phyloP scores from a whole-genome alignment of 1,140 invertebrate genomes.

The Rhyzopertha dominica region DNA sequence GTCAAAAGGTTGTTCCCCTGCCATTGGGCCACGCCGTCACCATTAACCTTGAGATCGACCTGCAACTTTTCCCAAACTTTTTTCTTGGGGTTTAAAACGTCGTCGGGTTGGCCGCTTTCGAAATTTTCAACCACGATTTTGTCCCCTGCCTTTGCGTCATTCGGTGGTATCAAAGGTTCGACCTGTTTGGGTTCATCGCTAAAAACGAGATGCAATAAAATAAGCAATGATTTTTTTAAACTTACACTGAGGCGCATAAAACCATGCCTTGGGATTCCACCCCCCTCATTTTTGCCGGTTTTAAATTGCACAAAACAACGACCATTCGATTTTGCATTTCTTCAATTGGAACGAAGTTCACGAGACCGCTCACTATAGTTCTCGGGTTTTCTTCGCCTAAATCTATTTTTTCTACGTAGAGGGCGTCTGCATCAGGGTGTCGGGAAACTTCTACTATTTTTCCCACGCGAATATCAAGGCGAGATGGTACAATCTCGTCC shows the following conservation, averaged over 20 bases:
- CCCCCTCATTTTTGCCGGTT: slow-evolving; percentile 89
- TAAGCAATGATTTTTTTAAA: slow-evolving; percentile 17
- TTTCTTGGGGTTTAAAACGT: slow-evolving; percentile 93
- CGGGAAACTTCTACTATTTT: slow-evolving; percentile 82
- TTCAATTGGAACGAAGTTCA: slow-evolving; percentile 82
- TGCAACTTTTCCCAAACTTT: slow-evolving; percentile 95
- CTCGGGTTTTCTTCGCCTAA: slow-evolving; percentile 64
- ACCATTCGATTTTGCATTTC: slow-evolving; percentile 83
- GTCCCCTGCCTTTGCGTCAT: slow-evolving; percentile 70
- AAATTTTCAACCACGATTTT: slow-evolving; percentile 70
- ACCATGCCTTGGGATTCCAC: slow-evolving; percentile 87
- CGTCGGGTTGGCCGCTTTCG: slow-evolving; percentile 73
- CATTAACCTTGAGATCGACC: slow-evolving; percentile 74
- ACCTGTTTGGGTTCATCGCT: slow-evolving; percentile 70
- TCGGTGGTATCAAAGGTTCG: slow-evolving; percentile 76
- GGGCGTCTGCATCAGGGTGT: slow-evolving; percentile 91
- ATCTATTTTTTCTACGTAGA: slow-evolving; percentile 94
- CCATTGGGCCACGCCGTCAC: slow-evolving; percentile 74
- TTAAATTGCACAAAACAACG: slow-evolving; percentile 89
- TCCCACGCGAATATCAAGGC: slow-evolving; percentile 89
- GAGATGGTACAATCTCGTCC: slow-evolving; percentile 65
- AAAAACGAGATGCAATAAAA: slow-evolving; percentile 16
- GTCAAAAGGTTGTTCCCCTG: slow-evolving; percentile 71
- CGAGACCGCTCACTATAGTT: slow-evolving; percentile 84
- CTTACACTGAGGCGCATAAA: slow-evolving; percentile 80